Evolutionary conservation across 2,797 vertebrate species (phyloP).

Genomic region (Chaetophractus vellerosus): DNA sequence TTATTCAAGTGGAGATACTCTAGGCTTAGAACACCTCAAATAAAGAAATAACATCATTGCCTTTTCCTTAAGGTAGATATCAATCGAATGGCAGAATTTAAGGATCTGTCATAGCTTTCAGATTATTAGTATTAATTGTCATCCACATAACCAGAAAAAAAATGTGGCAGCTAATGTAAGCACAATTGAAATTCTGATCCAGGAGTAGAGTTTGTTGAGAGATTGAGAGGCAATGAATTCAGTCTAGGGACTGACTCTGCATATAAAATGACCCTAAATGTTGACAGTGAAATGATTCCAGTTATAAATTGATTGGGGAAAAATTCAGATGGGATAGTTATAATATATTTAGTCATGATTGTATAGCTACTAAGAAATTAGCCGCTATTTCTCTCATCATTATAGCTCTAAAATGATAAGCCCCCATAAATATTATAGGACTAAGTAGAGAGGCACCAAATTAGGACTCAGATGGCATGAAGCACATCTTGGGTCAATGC

Average conservation of each 20-base stretch:
- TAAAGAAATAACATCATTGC: neutral
- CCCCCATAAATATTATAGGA: neutral
- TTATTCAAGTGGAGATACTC: neutral
- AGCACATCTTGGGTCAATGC: neutral
- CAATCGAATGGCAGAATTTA: conserved; percentile 79
- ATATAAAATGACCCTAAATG: conserved; percentile 59
- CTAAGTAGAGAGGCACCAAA: neutral
- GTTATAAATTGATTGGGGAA: conserved; percentile 68
- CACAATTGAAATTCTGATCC: conserved; percentile 86
- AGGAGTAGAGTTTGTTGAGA: conserved; percentile 65
- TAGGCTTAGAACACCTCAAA: neutral
- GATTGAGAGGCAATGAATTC: conserved; percentile 72
- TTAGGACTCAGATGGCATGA: neutral
- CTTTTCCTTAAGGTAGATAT: conserved; percentile 76
- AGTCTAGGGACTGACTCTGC: conserved; percentile 64
- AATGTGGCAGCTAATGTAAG: conserved; percentile 77
- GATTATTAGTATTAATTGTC: conserved; percentile 84
- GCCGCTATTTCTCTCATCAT: neutral
- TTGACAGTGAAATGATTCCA: conserved; percentile 68
- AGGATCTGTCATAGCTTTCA: conserved; percentile 59
- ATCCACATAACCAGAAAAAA: conserved; percentile 72
- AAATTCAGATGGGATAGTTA: neutral
- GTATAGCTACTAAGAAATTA: conserved; percentile 61
- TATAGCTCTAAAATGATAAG: neutral
- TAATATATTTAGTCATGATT: conserved; percentile 30